Conservation (phyloP, 2,113 vertebrate species). For the Nyctibius bracteatus region DNA sequence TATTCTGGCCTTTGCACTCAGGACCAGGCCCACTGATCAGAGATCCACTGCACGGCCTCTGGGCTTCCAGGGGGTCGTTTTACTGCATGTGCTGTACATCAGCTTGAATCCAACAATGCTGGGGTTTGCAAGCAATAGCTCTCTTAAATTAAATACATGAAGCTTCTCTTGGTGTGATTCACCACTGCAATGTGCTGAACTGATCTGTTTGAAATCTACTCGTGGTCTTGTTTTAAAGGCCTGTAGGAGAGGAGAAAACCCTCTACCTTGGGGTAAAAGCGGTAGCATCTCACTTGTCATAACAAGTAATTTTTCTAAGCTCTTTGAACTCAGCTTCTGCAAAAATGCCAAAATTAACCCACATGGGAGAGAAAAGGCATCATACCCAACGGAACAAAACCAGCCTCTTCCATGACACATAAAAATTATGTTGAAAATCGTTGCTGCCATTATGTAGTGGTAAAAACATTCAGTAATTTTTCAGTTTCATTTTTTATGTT, state of each 20-base stretch:
- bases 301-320: not conserved
- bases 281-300: not conserved
- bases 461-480: not conserved
- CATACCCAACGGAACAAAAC: not conserved
- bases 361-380: not conserved
- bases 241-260: not conserved
- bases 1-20: not conserved
- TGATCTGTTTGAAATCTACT: not conserved
- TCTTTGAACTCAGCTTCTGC: not conserved
- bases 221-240: not conserved
- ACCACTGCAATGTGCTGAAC: not conserved
- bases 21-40: not conserved
- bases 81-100: not conserved
- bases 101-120: not conserved
- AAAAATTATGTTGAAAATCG: not conserved
- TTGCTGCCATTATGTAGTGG: not conserved
- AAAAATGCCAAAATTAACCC: not conserved
- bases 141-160: not conserved
- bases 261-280: not conserved
- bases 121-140: not conserved
- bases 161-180: not conserved
- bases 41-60: not conserved
- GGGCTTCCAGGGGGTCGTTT: not conserved
- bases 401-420: not conserved
- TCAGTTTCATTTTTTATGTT: not conserved